phyloP scores from a whole-genome alignment of 2,888 invertebrate species.

The Gandaritis pyraliata region DNA sequence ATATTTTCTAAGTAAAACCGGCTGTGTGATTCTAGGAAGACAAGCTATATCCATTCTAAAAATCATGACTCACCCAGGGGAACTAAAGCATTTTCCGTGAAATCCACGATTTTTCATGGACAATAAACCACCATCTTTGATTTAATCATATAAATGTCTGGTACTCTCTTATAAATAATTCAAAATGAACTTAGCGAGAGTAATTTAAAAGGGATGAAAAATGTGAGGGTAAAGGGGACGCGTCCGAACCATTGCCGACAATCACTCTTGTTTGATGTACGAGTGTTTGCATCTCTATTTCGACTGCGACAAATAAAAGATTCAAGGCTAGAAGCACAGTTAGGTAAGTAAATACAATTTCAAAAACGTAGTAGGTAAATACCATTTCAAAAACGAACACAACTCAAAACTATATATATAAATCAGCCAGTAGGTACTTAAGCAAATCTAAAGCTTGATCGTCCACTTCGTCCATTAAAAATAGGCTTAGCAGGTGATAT shows the following conservation, averaged over 20 bases:
- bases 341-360: no score
- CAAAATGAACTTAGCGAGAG: conserved; percentile 53
- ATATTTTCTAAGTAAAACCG: no score
- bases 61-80: neutral
- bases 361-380: no score
- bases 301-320: conserved; percentile 28
- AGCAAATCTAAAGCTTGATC: no score
- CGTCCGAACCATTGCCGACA: conserved; percentile 45
- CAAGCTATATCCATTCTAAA: neutral
- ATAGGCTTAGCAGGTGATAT: no score
- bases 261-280: conserved; percentile 52
- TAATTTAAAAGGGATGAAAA: conserved; percentile 62
- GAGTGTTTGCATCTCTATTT: conserved; percentile 39
- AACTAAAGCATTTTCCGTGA: neutral
- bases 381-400: no score
- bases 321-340: neutral
- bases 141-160: neutral
- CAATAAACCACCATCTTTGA: conserved; percentile 3
- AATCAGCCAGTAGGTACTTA: no score
- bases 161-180: conserved; percentile 19
- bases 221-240: conserved; percentile 49
- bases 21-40: no score
- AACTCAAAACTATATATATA: no score
- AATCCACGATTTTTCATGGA: neutral
- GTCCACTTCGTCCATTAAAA: no score